phyloP scores from a whole-genome alignment of 2,888 invertebrate genomes.

The Zele albiditarsus region DNA sequence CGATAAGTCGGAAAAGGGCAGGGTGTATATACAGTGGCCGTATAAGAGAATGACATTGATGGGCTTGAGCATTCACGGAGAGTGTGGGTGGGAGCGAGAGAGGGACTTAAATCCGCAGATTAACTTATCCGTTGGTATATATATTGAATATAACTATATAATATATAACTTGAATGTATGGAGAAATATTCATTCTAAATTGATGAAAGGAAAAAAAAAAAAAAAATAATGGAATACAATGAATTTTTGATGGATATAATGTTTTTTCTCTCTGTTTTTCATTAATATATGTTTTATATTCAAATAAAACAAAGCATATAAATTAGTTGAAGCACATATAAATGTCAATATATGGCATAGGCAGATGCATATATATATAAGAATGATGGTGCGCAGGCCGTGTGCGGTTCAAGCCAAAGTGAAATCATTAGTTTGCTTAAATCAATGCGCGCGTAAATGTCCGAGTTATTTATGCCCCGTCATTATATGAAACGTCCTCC shows the following conservation, averaged over 20 bases:
- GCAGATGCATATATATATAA: constrained; percentile 47
- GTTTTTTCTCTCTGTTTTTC: not conserved
- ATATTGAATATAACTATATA: constrained; percentile 38
- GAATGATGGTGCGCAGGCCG: constrained; percentile 16
- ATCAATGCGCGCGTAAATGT: constrained; percentile 73
- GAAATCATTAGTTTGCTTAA: constrained; percentile 74
- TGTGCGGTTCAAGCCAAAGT: constrained; percentile 65
- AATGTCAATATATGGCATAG: constrained; percentile 71
- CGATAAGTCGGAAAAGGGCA: constrained; percentile 73
- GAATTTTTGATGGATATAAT: not conserved
- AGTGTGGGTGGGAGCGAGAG: constrained; percentile 62
- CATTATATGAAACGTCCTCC: constrained; percentile 70
- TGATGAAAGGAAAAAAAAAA: not conserved
- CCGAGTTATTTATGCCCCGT: constrained; percentile 72
- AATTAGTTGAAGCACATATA: constrained; percentile 69
- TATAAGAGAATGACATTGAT: constrained; percentile 42
- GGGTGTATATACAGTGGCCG: constrained; percentile 52
- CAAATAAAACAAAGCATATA: constrained; percentile 64
- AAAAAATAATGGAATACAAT: no score
- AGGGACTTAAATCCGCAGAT: constrained; percentile 70
- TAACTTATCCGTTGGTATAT: constrained; percentile 71
- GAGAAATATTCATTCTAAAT: not conserved
- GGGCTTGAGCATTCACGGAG: constrained; percentile 19
- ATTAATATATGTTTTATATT: constrained; percentile 20
- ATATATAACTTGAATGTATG: not conserved